These are phyloP conservation scores for Falco peregrinus DNA, from an alignment of 2,797 vertebrate species.

Conservation along the genomic window DNA sequence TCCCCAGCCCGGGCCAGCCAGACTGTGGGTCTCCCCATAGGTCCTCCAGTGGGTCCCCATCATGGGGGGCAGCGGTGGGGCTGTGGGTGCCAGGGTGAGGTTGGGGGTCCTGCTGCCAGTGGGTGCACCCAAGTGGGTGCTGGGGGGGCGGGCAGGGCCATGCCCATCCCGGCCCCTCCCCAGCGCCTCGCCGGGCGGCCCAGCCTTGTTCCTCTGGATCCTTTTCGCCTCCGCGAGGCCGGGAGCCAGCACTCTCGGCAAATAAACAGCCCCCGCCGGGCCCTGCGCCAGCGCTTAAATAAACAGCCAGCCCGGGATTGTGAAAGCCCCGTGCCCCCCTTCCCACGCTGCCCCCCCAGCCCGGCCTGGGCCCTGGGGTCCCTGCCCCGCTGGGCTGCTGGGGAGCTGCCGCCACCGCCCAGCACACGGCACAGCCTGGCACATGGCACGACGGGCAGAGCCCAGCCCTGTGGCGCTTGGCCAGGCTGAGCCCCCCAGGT, in stretches of 20 bases:
- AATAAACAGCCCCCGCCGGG: constrained; percentile 69
- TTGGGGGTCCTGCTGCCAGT: neutral
- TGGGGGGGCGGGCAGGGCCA: neutral
- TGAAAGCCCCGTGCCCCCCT: constrained; percentile 42
- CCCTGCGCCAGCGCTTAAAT: constrained; percentile 54
- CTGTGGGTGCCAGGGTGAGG: neutral
- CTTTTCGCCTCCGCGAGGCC: constrained; percentile 65
- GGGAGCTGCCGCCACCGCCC: neutral
- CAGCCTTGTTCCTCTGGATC: constrained; percentile 68
- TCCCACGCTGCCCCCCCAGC: neutral
- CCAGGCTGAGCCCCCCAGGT: neutral
- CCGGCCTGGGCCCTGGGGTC: neutral
- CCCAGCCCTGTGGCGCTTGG: neutral
- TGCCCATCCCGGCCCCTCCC: constrained; percentile 22
- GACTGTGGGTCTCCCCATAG: rapidly evolving
- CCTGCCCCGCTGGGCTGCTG: neutral
- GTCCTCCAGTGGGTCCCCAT: rapidly evolving
- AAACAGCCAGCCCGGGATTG: constrained; percentile 62
- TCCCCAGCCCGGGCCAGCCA: neutral
- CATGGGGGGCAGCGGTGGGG: too few species aligned
- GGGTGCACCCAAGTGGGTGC: neutral
- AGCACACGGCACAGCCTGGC: neutral
- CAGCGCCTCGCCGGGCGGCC: constrained; percentile 42
- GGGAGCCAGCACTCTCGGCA: constrained; percentile 62
- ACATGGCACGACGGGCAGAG: neutral